Conservation (phyloP, 2,888 invertebrate genomes). For the Limnephilus rhombicus region DNA sequence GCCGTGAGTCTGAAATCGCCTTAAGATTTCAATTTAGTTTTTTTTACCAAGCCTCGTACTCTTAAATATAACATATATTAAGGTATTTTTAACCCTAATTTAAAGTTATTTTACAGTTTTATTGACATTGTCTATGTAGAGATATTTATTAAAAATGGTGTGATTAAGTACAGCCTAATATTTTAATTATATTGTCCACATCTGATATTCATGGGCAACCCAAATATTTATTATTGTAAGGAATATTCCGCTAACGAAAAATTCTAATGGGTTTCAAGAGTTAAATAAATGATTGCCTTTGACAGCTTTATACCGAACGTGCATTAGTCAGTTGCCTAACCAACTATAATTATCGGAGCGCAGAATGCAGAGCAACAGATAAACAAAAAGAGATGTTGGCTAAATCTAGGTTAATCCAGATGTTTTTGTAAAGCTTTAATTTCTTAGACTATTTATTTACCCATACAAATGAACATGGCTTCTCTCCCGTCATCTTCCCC, state of each 20-base stretch:
- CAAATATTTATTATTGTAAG: not conserved
- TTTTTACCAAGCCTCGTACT: no score
- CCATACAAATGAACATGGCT: no score
- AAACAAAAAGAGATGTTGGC: not conserved
- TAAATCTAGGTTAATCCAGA: not conserved
- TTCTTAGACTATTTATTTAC: no score
- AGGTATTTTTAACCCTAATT: no score
- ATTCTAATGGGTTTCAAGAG: not conserved
- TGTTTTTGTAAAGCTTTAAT: not conserved
- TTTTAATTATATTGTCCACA: not conserved
- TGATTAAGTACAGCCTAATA: not conserved
- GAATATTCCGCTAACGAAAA: not conserved
- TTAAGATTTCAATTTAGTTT: no score
- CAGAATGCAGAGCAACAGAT: not conserved
- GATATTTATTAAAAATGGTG: no score
- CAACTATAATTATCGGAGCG: not conserved
- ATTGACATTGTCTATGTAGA: no score
- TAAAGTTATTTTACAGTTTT: no score
- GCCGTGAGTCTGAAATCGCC: no score
- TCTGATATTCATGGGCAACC: not conserved
- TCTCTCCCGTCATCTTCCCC: no score
- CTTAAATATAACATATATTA: no score
- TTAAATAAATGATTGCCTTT: not conserved
- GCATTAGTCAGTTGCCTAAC: not conserved
- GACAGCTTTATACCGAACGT: not conserved